A percentile compares a stretch with the other conserved stretches of the same genome.
These are phyloP conservation scores for Acleris laterana DNA, from an alignment of 2,888 invertebrate genomes.

Conservation along the genomic window DNA sequence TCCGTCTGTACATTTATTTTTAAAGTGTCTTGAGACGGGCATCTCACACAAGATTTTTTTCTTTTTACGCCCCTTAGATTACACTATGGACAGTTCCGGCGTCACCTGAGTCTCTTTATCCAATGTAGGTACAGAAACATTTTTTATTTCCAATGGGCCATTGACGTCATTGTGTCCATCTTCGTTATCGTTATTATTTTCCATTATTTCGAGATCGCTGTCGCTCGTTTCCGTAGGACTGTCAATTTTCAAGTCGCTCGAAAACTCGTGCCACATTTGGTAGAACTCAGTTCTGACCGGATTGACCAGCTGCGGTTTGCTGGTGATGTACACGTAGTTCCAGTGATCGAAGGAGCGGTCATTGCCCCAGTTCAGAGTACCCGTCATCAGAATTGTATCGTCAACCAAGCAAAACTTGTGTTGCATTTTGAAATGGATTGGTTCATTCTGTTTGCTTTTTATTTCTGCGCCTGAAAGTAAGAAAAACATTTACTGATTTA, in stretches of 20 bases:
- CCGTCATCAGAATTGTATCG: conserved; percentile 85
- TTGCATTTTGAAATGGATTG: conserved; percentile 85
- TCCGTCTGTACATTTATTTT: background rate
- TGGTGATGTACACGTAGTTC: conserved; percentile 88
- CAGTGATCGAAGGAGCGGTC: conserved; percentile 88
- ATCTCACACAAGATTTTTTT: no score
- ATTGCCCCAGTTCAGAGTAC: conserved; percentile 91
- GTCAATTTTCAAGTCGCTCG: conserved; percentile 43
- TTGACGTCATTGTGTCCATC: conserved; percentile 10
- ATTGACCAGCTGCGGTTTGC: conserved; percentile 79
- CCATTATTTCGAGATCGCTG: conserved; percentile 13
- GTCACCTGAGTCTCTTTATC: conserved; percentile 32
- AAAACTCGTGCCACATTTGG: conserved; percentile 80
- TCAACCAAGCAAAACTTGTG: conserved; percentile 91
- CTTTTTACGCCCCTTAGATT: conserved; percentile 1
- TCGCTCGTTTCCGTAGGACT: conserved; percentile 14
- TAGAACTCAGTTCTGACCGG: conserved; percentile 85
- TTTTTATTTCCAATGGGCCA: conserved; percentile 7
- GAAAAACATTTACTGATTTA: background rate
- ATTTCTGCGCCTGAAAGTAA: conserved; percentile 83
- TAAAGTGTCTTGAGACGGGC: no score
- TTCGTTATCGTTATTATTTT: conserved; percentile 5
- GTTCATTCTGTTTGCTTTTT: conserved; percentile 72
- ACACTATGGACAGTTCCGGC: conserved; percentile 12
- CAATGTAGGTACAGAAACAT: background rate